Evolutionary conservation across 2,888 invertebrate genomes (phyloP), one percentile per base, ranked within the genome.

Genomic region (Cephonodes hylas): DNA sequence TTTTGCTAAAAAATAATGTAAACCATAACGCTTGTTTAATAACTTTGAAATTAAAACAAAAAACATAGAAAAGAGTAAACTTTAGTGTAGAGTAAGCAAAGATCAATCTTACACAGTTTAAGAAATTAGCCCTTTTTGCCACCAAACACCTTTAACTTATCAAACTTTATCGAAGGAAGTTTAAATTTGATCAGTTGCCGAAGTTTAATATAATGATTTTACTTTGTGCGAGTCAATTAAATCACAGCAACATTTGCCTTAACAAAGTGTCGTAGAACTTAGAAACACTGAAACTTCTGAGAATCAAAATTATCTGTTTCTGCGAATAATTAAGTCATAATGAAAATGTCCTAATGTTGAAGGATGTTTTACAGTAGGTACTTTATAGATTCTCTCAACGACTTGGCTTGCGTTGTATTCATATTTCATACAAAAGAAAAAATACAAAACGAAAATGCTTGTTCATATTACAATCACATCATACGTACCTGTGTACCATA

Each of bases 131-230:
- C n/a, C 53, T 53, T 58, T 58, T 58, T 34, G 31, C 45, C 13
- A 45, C 20, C 22, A 31, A 20, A 62, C 48, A 42, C 42, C 46
- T 25, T 31, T 34, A n/a, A 23, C 59, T 44, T 44, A 45, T 56
- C 38, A 18, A 27, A 8, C n/a, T 42, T 46, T 38, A 45, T 34
- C 23, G 20, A 23, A 42, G 22, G 45, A 45, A 27, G 45, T 59
- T 59, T 45, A 45, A 62, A 62, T 64, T 61, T 58, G 57, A 57
- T 57, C 48, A 23, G 38, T 45, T 58, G 27, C 2, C 23, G 31
- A 44, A 66, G 64, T 62, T 65, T 62, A 34, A 27, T 34, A 42
- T 63, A 67, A 64, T 63, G 60, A 68, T 58, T 58, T 66, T 64
- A 64, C 62, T 64, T 66, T 20, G 31, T 34, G 23, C 57, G 23